These are phyloP conservation scores for Allolobophora icterica DNA, from an alignment of 2,888 invertebrate species.

Conservation along the genomic window DNA sequence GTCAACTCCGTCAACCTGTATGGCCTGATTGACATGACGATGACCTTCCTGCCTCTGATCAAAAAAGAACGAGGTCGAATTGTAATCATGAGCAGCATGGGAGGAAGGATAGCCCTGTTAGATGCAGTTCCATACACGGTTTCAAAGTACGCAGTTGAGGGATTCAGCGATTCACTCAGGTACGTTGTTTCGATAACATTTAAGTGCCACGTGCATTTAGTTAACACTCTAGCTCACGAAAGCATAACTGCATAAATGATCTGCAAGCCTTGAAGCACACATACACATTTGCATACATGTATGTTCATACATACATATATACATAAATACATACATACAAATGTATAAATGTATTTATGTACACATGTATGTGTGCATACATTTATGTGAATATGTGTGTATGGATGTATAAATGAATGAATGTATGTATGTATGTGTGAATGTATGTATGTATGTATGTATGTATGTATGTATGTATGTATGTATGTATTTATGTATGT, in stretches of 20 bases:
- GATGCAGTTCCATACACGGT: slow-evolving; percentile 51
- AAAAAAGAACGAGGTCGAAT: slow-evolving; percentile 50
- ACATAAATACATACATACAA: too few relatives aligned
- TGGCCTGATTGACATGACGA: slow-evolving; percentile 47
- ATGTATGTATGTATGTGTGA: too few relatives aligned
- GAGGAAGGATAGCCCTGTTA: slow-evolving; percentile 49
- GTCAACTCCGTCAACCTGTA: slow-evolving; percentile 59
- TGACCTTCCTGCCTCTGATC: background rate
- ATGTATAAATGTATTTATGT: too few relatives aligned
- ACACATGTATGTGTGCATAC: too few relatives aligned
- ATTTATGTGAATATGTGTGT: too few relatives aligned
- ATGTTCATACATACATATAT: too few relatives aligned
- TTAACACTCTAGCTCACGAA: background rate
- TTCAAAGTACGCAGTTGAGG: slow-evolving; percentile 57
- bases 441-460: too few relatives aligned
- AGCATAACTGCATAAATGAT: too few relatives aligned
- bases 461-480: background rate
- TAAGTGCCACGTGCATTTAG: background rate
- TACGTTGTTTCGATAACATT: slow-evolving; percentile 32
- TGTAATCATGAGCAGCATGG: slow-evolving; percentile 55
- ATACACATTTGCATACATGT: too few relatives aligned
- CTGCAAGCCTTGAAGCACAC: background rate
- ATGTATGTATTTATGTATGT: background rate
- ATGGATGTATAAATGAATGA: background rate
- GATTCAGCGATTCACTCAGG: slow-evolving; percentile 55